These are phyloP conservation scores for Bovichtus diacanthus DNA, from an alignment of 2,797 vertebrate species.

Conservation along the genomic window DNA sequence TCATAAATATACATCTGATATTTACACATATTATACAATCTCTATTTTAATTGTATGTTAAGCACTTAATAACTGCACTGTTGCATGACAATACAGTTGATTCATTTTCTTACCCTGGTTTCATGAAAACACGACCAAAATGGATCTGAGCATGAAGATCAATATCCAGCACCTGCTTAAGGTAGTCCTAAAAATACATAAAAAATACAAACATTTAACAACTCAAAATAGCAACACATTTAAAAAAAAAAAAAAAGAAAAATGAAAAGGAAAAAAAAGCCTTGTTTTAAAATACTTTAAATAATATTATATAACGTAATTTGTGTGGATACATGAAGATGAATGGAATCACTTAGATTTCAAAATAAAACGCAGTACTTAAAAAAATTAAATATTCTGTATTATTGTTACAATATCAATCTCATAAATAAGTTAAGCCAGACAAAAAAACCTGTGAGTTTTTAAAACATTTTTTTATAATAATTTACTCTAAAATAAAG, in stretches of 20 bases:
- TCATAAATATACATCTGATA: not conserved
- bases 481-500: not conserved
- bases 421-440: not conserved
- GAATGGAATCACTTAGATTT: not conserved
- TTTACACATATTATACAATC: not conserved
- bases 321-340: too few relatives aligned
- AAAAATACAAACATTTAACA: slow-evolving; percentile 5
- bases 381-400: too few relatives aligned
- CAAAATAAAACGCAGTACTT: not conserved
- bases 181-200: slow-evolving; percentile 90
- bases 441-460: not conserved
- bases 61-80: not conserved
- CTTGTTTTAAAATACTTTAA: not conserved
- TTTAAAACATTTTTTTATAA: not conserved
- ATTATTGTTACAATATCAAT: not conserved
- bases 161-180: slow-evolving; percentile 99
- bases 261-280: not conserved
- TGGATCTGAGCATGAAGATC: slow-evolving; percentile 99
- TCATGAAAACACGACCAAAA: slow-evolving; percentile 99
- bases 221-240: not conserved
- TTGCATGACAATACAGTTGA: not conserved
- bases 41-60: not conserved
- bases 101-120: slow-evolving; percentile 86
- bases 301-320: too few relatives aligned
- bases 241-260: not conserved